phyloP scores from a whole-genome alignment of 2,797 vertebrate species.

The Xerus rutilus region DNA sequence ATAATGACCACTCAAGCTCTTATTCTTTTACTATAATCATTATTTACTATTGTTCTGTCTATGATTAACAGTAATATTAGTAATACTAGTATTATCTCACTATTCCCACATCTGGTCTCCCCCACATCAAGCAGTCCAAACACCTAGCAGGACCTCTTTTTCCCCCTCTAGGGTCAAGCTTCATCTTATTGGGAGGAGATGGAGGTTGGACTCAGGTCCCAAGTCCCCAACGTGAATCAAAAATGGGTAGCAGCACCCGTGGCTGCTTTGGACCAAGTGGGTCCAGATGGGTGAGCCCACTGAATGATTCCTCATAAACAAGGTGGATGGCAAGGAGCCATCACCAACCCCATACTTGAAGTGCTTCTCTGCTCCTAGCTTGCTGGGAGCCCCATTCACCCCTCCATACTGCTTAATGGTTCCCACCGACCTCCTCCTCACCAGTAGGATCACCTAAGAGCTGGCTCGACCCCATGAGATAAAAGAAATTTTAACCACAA shows the following conservation, averaged over 20 bases:
- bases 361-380: neutral
- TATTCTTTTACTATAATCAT: neutral
- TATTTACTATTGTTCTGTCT: neutral
- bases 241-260: neutral
- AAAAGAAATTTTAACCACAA: neutral
- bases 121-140: neutral
- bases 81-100: neutral
- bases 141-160: neutral
- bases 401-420: neutral
- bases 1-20: neutral
- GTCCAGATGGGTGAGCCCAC: neutral
- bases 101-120: neutral
- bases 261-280: neutral
- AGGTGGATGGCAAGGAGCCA: neutral
- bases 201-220: neutral
- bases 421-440: neutral
- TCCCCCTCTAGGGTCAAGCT: neutral
- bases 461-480: neutral
- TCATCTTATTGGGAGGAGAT: neutral
- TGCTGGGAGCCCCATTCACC: neutral
- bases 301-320: neutral
- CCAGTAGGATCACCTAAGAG: neutral
- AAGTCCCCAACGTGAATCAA: neutral
- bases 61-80: neutral
- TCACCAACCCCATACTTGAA: neutral